Percentiles rank a stretch among this genome's conserved stretches.
These are phyloP conservation scores for Eremophila alpestris DNA, from an alignment of 2,797 vertebrate genomes.

Conservation along the genomic window DNA sequence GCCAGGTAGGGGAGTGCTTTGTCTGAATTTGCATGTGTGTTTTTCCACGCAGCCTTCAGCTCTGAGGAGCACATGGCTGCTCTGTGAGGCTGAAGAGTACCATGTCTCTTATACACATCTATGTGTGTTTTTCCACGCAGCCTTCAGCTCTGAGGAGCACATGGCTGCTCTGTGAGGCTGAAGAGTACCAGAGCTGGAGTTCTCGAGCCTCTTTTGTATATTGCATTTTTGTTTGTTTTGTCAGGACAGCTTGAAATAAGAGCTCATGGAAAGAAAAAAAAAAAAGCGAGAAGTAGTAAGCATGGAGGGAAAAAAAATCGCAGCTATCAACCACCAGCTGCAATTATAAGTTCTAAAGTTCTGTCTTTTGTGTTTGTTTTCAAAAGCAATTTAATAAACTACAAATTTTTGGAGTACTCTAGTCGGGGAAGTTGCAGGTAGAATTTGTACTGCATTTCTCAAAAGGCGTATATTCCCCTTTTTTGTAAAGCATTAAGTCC, in stretches of 20 bases:
- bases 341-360: slow-evolving; percentile 69
- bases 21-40: slow-evolving; percentile 48
- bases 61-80: slow-evolving; percentile 20
- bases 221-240: slow-evolving; percentile 48
- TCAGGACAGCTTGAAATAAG: slow-evolving; percentile 55
- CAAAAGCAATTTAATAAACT: slow-evolving; percentile 24
- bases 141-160: slow-evolving; percentile 40
- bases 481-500: slow-evolving; percentile 76
- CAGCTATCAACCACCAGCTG: slow-evolving; percentile 23
- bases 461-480: slow-evolving; percentile 57
- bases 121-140: slow-evolving; percentile 20
- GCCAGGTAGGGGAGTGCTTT: slow-evolving; percentile 56
- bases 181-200: slow-evolving; percentile 55
- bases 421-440: slow-evolving; percentile 72
- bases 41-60: slow-evolving; percentile 13
- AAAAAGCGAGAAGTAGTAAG: slow-evolving; percentile 80
- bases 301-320: not conserved
- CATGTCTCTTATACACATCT: too few species aligned
- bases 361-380: slow-evolving; percentile 44
- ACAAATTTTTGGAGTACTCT: slow-evolving; percentile 59
- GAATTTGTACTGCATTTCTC: slow-evolving; percentile 69
- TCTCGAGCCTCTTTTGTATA: slow-evolving; percentile 34
- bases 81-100: slow-evolving; percentile 29
- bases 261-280: slow-evolving; percentile 76
- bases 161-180: not conserved